Percentiles rank a stretch among this genome's conserved stretches.
These are phyloP conservation scores for Pocillopora verrucosa DNA, from an alignment of 64 coral and sea anemone species.

Conservation along the genomic window DNA sequence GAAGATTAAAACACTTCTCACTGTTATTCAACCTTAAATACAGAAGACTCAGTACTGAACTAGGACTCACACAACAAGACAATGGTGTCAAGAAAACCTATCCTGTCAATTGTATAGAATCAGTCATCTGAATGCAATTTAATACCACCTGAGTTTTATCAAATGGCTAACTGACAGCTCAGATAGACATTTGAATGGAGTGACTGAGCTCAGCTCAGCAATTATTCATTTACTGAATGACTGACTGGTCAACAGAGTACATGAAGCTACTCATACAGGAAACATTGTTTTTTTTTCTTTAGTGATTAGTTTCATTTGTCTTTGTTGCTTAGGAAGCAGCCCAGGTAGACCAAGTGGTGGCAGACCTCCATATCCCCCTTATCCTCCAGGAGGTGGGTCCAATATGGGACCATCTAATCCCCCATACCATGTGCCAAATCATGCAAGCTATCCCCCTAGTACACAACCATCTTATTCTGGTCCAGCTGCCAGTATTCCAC, in stretches of 20 bases:
- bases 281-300: not conserved
- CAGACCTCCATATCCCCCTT: slow-evolving; percentile 42
- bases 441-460: not conserved
- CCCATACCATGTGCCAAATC: not conserved
- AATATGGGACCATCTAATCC: slow-evolving; percentile 8
- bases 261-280: not conserved
- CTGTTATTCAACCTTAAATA: no score
- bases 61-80: no score
- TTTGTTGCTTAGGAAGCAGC: slow-evolving; percentile 31
- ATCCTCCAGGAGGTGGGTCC: slow-evolving; percentile 1
- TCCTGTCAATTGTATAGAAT: no score
- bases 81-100: no score
- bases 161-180: no score
- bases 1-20: no score
- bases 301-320: not conserved
- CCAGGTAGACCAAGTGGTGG: slow-evolving; percentile 10
- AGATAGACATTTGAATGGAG: no score
- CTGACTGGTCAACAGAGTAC: not conserved
- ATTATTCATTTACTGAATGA: not conserved
- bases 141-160: no score
- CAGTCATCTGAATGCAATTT: no score
- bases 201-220: not conserved
- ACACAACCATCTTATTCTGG: slow-evolving; percentile 19
- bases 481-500: slow-evolving; percentile 18
- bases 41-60: no score